A percentile compares a stretch with the other conserved stretches of the same genome.
Conservation (phyloP, 2,797 vertebrate genomes). For the Ctenosaura bakeri region DNA sequence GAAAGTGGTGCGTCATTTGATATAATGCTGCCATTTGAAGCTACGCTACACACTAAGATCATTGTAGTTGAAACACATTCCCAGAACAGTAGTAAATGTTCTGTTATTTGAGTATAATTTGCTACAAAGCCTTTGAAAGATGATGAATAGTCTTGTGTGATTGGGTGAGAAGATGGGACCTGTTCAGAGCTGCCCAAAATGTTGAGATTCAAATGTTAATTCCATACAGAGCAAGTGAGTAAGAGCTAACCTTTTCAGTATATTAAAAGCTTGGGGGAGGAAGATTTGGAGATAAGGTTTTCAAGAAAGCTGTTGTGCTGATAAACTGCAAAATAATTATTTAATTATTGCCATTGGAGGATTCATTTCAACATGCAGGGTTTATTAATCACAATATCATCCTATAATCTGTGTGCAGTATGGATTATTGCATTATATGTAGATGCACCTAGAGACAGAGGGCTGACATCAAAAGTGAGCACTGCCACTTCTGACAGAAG, state of each 20-base stretch:
- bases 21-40: slow-evolving; percentile 6
- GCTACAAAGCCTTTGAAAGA: background rate
- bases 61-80: background rate
- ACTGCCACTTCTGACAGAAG: too few relatives aligned
- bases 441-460: too few relatives aligned
- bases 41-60: background rate
- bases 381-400: background rate
- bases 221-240: background rate
- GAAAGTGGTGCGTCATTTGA: background rate
- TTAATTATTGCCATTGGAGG: background rate
- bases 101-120: background rate
- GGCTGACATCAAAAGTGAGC: background rate
- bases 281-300: background rate
- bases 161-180: background rate
- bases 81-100: background rate
- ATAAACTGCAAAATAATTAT: background rate
- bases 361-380: background rate
- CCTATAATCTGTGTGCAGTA: background rate
- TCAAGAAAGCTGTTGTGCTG: background rate
- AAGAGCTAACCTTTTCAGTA: background rate
- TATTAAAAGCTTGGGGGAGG: background rate
- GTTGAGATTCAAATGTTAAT: background rate
- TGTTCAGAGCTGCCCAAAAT: background rate
- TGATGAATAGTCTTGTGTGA: background rate
- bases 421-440: background rate